Base-by-base conservation (phyloP, 2,797 vertebrate genomes). In the Antennarius maculatus region DNA sequence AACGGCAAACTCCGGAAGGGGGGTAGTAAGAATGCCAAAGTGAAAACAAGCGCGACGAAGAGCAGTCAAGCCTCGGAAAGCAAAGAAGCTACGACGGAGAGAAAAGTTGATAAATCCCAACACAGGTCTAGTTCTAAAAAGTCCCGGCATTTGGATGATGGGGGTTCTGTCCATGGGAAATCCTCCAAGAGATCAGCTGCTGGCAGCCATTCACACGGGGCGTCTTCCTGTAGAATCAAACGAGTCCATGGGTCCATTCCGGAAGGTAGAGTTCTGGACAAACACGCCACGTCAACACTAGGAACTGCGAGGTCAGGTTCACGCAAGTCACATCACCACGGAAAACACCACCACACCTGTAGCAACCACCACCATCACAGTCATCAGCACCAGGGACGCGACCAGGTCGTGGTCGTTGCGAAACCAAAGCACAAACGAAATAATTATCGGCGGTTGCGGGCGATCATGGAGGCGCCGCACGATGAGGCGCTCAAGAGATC, bases 371-470 rank as follows among this genome's bases (percentile, higher is more conserved):
- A 53, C 7, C 64, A 47, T 6, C 65, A 80, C 0, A 13, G 42
- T 4, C 48, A 61, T 10, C 69, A 81, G 66, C 90, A 90, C 0
- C 41, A 43, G 3, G 92, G 93, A 14, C 93, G 92, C 0, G 86
- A 94, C 54, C 91, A 93, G 18, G 94, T 95, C 1, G 89, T 89
- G 0, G 92, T 96, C n/a, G 88, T 97, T 43, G 93, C 95, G 79
- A 97, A 96, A 69, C 96, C 95, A 0, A 96, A 94, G 69, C 92
- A 96, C 85, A 97, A 97, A 83, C 91, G 95, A 2, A 92, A 84
- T 0, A 94, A 96, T 67, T 94, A 95, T 82, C 91, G 93, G 13
- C 91, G 94, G 12, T 93, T 95, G 82, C 92, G 94, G 57, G 91
- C 94, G 0, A 90, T 95, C 0, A 88, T 91, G 0, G 96, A 96